Conservation (phyloP, 2,113 vertebrate genomes). For the Indri indri region DNA sequence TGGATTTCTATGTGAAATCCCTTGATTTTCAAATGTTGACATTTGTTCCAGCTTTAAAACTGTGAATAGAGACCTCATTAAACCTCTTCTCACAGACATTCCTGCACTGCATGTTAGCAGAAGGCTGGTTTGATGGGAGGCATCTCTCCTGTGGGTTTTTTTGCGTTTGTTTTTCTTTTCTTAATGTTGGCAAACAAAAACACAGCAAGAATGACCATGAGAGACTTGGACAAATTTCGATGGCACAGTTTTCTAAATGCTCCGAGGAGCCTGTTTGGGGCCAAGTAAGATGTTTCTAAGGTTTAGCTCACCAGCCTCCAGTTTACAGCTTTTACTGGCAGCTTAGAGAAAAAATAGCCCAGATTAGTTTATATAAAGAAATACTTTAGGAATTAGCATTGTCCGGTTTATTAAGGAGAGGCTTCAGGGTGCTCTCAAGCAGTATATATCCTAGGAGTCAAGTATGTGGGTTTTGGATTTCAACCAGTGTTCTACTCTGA, state of each 20-base stretch:
- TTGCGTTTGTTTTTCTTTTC: not conserved
- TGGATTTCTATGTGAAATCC: not conserved
- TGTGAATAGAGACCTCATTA: slow-evolving; percentile 18
- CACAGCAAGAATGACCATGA: not conserved
- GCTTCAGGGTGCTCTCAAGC: not conserved
- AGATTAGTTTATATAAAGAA: not conserved
- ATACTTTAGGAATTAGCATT: not conserved
- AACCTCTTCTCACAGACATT: slow-evolving; percentile 13
- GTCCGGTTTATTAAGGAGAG: not conserved
- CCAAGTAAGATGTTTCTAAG: not conserved
- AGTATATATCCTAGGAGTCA: not conserved
- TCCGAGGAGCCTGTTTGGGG: not conserved
- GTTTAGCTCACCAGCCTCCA: not conserved
- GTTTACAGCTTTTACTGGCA: not conserved
- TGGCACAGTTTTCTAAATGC: not conserved
- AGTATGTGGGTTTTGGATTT: not conserved
- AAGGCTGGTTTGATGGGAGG: not conserved
- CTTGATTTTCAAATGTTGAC: slow-evolving; percentile 15
- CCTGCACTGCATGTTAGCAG: not conserved
- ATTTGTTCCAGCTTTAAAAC: slow-evolving; percentile 57
- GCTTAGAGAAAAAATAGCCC: not conserved
- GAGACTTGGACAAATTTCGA: not conserved
- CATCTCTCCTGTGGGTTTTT: not conserved
- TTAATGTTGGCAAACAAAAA: slow-evolving; percentile 14
- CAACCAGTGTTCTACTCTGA: not conserved